phyloP scores from a whole-genome alignment of 2,888 invertebrate species.

The Tipula helvola region DNA sequence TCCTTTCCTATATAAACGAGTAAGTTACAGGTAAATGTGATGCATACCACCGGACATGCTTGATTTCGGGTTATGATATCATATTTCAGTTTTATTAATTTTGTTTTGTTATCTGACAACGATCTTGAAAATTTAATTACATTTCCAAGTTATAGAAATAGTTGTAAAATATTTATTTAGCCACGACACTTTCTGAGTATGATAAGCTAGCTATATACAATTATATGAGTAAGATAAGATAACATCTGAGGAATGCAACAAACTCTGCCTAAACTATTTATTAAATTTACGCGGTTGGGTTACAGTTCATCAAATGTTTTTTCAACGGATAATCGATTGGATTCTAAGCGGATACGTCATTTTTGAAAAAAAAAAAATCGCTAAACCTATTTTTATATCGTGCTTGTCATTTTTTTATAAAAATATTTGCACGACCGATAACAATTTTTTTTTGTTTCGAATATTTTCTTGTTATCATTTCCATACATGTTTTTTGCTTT shows the following conservation, averaged over 20 bases:
- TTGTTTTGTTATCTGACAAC: not conserved
- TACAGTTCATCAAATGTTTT: too few species aligned
- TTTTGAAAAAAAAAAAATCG: not conserved
- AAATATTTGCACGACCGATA: not conserved
- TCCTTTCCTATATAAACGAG: too few species aligned
- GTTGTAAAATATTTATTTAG: not conserved
- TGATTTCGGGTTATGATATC: not conserved
- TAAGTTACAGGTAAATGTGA: not conserved
- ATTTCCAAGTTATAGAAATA: not conserved
- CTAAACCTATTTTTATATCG: not conserved
- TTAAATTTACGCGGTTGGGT: not conserved
- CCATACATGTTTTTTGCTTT: not conserved
- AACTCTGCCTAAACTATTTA: not conserved
- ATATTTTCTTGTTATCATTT: not conserved
- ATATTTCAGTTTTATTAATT: not conserved
- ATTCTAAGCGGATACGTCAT: too few species aligned
- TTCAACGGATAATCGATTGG: too few species aligned
- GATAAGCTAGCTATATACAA: not conserved
- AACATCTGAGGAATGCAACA: not conserved
- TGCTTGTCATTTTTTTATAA: not conserved
- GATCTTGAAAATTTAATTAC: not conserved
- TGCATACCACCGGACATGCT: not conserved
- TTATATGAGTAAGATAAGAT: not conserved
- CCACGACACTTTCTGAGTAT: not conserved
- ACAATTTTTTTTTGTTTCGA: not conserved